These are phyloP conservation scores for Bufo gargarizans DNA, from an alignment of 2,113 vertebrate species.

Conservation along the genomic window DNA sequence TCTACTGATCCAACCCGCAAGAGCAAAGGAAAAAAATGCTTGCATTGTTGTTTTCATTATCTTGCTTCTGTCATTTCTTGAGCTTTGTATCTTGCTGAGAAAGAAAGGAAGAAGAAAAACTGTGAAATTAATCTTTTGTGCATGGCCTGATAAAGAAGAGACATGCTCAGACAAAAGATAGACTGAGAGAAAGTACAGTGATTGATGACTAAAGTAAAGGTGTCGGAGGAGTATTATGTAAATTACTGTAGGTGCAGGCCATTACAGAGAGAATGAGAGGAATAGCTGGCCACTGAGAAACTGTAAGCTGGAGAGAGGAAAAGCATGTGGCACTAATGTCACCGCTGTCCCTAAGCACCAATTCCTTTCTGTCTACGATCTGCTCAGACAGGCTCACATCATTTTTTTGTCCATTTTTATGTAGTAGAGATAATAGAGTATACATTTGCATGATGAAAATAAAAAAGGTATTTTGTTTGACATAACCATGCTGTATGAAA, in stretches of 20 bases:
- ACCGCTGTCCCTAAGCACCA: slow-evolving; percentile 86
- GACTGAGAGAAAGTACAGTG: slow-evolving; percentile 97
- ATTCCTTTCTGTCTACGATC: slow-evolving; percentile 97
- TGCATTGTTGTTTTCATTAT: slow-evolving; percentile 99
- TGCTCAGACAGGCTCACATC: slow-evolving; percentile 90
- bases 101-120: slow-evolving; percentile 90
- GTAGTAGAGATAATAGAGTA: slow-evolving; percentile 75
- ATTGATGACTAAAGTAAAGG: slow-evolving; percentile 99
- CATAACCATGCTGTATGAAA: slow-evolving; percentile 63
- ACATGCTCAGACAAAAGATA: slow-evolving; percentile 99
- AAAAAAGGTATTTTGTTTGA: slow-evolving; percentile 66
- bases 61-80: slow-evolving; percentile 96
- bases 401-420: slow-evolving; percentile 78
- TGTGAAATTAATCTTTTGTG: slow-evolving; percentile 99
- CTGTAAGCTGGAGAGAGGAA: slow-evolving; percentile 73
- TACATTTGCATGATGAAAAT: slow-evolving; percentile 73
- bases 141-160: slow-evolving; percentile 97
- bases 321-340: slow-evolving; percentile 84
- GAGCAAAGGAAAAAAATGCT: slow-evolving; percentile 90
- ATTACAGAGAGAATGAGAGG: slow-evolving; percentile 80
- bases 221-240: slow-evolving; percentile 99
- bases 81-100: slow-evolving; percentile 96
- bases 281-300: slow-evolving; percentile 73
- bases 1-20: slow-evolving; percentile 89
- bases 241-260: slow-evolving; percentile 97